Base-by-base conservation (phyloP, 2,113 vertebrate genomes). In the Nibea albiflora region DNA sequence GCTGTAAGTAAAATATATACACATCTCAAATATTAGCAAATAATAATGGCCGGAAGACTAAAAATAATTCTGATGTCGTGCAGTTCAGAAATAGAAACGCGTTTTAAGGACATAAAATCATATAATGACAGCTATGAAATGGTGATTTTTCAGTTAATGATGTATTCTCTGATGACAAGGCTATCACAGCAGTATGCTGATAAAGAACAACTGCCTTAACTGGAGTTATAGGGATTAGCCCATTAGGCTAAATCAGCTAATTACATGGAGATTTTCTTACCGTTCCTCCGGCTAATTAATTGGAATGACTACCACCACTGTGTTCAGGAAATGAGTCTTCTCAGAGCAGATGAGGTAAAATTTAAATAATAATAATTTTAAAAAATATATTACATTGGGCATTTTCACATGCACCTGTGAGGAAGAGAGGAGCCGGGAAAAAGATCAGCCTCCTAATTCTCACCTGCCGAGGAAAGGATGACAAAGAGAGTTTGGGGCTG, bases 181-280 rank as follows among this genome's bases (percentile, higher is more conserved):
- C 74, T 63, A 78, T 81, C 88, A 76, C 66, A 80, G 89, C 68
- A 16, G 72, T 42, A 70, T 42, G 80, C 81, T 76, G 80, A 88
- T 83, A 64, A 88, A 84, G 78, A 88, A 86, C 78, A 90, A 88
- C 82, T 84, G 85, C 71, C 84, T 91, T 88, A 79, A 84, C 75
- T 81, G 79, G 83, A 84, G 81, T 81, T 88, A 69, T 69, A 84
- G 85, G 78, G 90, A 93, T 94, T 91, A 92, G 88, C 75, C 83
- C 90, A 92, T 94, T 93, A 93, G 83, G 87, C 88, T 83, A 93
- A 95, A 94, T 93, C 87, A 92, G 89, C 90, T 94, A 93, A 94
- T 94, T 93, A 92, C 80, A 86, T 85, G 70, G 88, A 92, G 80
- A 81, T 90, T 91, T 84, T 84, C 88, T 89, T 92, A 86, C 73